Percentiles rank a stretch among this genome's conserved stretches.
Conservation (phyloP, 2,113 vertebrate species). For the Toxotes chatareus region DNA sequence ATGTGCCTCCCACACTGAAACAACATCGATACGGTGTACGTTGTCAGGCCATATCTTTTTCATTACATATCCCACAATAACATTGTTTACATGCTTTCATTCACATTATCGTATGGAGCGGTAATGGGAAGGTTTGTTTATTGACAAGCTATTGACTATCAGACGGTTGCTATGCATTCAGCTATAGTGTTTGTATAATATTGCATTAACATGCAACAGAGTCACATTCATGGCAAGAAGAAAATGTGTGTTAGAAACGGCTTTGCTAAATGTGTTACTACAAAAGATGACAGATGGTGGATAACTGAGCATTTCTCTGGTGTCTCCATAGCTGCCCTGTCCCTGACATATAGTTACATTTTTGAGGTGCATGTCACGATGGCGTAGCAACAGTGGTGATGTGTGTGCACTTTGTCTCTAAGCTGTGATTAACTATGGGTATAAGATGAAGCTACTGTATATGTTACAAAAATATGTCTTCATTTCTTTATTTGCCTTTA, state of each 20-base stretch:
- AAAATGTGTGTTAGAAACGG: neutral
- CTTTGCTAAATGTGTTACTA: neutral
- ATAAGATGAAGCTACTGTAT: neutral
- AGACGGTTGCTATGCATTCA: neutral
- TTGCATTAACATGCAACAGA: neutral
- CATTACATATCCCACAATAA: neutral
- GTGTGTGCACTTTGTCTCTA: neutral
- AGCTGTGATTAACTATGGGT: no score
- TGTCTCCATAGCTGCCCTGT: neutral
- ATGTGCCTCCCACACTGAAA: neutral
- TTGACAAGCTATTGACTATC: neutral
- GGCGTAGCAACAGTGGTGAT: neutral
- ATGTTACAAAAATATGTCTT: neutral
- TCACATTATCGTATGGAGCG: neutral
- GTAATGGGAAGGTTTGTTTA: neutral
- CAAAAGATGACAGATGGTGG: neutral
- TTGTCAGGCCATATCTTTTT: neutral
- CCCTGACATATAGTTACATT: neutral
- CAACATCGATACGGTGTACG: neutral
- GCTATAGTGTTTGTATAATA: neutral
- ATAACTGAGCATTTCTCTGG: neutral
- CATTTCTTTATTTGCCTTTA: no score
- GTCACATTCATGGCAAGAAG: neutral
- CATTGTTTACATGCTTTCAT: neutral
- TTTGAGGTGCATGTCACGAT: neutral